Evolutionary conservation across 2,888 invertebrate species (phyloP).

Genomic region (Pinctada fucata): DNA sequence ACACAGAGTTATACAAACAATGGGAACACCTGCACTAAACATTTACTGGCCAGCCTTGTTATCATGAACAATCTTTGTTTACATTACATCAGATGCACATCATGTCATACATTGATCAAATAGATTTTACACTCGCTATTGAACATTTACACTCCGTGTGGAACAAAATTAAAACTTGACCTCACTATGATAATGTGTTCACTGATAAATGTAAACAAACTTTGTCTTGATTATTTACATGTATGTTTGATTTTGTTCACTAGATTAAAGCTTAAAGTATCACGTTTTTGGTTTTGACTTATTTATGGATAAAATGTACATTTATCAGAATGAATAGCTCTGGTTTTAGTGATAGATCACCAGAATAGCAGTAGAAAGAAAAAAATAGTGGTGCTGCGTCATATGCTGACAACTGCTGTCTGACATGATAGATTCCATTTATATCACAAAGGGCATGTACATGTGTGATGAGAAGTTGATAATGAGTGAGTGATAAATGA

Average conservation of each 20-base stretch:
- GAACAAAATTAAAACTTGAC: too few relatives aligned
- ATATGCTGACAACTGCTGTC: too few relatives aligned
- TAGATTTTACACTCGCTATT: background rate
- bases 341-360: too few relatives aligned
- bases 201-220: background rate
- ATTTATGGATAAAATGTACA: background rate
- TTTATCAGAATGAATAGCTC: background rate
- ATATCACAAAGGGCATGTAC: too few relatives aligned
- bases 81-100: background rate
- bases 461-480: too few relatives aligned
- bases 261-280: background rate
- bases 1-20: conserved; percentile 43
- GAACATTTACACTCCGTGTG: too few relatives aligned
- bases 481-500: too few relatives aligned
- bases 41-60: conserved; percentile 33
- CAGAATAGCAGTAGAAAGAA: too few relatives aligned
- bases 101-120: background rate
- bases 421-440: too few relatives aligned
- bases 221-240: background rate
- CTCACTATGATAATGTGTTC: too few relatives aligned
- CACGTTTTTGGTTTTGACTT: background rate
- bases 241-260: background rate
- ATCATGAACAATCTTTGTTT: background rate
- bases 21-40: conserved; percentile 44
- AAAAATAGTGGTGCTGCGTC: too few relatives aligned